Conservation (phyloP, 2,113 vertebrate species). For the Engystomops pustulosus region DNA sequence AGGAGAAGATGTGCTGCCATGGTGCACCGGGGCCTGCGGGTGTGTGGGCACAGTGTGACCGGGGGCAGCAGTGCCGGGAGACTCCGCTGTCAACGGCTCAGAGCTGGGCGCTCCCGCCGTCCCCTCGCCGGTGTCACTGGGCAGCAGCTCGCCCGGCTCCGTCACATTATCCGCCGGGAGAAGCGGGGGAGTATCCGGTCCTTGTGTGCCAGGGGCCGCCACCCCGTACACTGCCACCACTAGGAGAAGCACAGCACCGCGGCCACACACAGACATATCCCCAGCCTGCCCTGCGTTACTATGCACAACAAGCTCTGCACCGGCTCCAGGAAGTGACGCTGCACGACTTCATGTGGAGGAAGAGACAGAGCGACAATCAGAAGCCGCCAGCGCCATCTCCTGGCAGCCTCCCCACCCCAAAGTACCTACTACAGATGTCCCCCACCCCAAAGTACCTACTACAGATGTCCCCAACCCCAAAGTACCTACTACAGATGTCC, state of each 20-base stretch:
- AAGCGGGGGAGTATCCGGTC: background rate
- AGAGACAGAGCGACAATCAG: background rate
- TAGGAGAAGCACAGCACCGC: background rate
- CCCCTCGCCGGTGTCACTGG: background rate
- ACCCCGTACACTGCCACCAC: background rate
- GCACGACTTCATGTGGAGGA: background rate
- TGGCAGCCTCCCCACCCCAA: background rate
- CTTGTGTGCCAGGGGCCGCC: background rate
- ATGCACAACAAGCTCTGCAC: constrained; percentile 7
- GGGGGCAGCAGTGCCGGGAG: background rate
- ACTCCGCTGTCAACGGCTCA: background rate
- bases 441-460: no score
- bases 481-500: no score
- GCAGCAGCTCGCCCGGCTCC: background rate
- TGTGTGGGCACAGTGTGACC: no score
- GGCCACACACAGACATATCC: background rate
- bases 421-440: no score
- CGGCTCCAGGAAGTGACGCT: constrained; percentile 35
- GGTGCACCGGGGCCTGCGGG: background rate
- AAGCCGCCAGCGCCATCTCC: background rate
- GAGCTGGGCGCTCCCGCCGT: background rate
- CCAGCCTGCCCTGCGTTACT: constrained; percentile 7
- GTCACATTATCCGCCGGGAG: background rate
- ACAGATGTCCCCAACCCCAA: no score
- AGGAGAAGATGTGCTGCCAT: background rate